A percentile compares a stretch with the other conserved stretches of the same genome.
Evolutionary conservation across 2,113 vertebrate species (phyloP).

Genomic region (Alligator sinensis): DNA sequence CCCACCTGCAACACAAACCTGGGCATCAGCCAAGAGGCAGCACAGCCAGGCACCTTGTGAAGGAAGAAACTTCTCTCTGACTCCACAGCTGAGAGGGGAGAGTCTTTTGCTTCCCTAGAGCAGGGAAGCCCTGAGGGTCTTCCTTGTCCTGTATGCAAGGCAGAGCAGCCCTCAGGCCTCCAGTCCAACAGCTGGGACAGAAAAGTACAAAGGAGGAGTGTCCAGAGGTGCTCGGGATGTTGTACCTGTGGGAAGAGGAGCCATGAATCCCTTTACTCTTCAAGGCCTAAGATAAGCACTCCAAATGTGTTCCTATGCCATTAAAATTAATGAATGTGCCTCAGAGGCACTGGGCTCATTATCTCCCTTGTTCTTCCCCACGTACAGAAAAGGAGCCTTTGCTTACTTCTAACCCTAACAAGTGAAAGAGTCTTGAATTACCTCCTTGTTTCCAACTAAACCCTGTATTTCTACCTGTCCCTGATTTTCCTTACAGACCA

Average conservation of each 20-base stretch:
- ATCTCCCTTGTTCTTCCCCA: background rate
- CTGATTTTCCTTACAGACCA: background rate
- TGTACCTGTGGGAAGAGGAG: background rate
- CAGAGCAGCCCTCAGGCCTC: background rate
- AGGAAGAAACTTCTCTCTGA: background rate
- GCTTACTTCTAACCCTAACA: background rate
- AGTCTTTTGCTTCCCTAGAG: fast-evolving
- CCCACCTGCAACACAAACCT: background rate
- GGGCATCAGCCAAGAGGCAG: background rate
- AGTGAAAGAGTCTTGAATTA: background rate
- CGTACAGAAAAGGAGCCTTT: background rate
- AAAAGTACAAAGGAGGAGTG: background rate
- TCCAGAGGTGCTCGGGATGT: background rate
- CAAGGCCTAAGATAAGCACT: fast-evolving
- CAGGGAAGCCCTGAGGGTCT: background rate
- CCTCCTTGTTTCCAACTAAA: background rate
- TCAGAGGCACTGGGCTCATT: background rate
- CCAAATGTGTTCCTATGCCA: background rate
- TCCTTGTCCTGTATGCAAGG: background rate
- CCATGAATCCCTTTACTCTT: background rate
- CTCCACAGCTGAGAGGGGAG: background rate
- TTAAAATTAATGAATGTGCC: background rate
- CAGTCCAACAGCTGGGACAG: background rate
- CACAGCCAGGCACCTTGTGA: background rate
- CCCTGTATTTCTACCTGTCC: background rate